Percentiles rank a stretch among this genome's conserved stretches.
phyloP scores from a whole-genome alignment of 2,888 invertebrate genomes.

The Sepioteuthis lessoniana region DNA sequence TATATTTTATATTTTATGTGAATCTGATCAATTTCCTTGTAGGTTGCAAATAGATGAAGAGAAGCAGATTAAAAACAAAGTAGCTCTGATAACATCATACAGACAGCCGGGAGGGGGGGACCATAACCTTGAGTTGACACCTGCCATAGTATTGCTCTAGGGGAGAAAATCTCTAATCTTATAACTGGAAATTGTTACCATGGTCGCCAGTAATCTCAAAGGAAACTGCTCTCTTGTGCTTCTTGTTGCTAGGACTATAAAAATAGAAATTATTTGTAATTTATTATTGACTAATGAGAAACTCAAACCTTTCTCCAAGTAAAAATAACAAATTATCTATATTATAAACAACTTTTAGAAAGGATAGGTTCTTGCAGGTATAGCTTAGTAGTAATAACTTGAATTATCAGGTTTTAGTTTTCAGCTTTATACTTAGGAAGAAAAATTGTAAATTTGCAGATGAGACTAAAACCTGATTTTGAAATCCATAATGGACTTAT shows the following conservation, averaged over 20 bases:
- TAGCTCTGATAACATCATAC: neutral
- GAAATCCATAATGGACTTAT: too few relatives aligned
- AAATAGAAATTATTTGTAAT: neutral
- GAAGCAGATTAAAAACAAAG: neutral
- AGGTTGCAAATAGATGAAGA: neutral
- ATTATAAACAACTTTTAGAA: too few relatives aligned
- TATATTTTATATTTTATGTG: neutral
- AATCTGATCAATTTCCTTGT: neutral
- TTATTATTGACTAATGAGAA: too few relatives aligned
- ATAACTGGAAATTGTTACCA: neutral
- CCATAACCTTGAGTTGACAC: neutral
- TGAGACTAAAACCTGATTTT: too few relatives aligned
- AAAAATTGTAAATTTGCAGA: too few relatives aligned
- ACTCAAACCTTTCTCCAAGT: too few relatives aligned
- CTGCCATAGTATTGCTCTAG: neutral
- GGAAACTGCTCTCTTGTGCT: neutral
- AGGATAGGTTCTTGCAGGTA: too few relatives aligned
- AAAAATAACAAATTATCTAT: too few relatives aligned
- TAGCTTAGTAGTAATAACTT: too few relatives aligned
- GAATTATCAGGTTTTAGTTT: too few relatives aligned
- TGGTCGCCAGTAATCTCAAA: neutral
- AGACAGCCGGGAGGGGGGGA: neutral
- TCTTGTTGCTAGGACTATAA: neutral
- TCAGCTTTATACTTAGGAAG: too few relatives aligned
- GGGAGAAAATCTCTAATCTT: conserved; percentile 10